A percentile compares a stretch with the other conserved stretches of the same genome.
These are phyloP conservation scores for Trachythela sp. DNA, from an alignment of 64 coral and sea anemone genomes.

Conservation along the genomic window DNA sequence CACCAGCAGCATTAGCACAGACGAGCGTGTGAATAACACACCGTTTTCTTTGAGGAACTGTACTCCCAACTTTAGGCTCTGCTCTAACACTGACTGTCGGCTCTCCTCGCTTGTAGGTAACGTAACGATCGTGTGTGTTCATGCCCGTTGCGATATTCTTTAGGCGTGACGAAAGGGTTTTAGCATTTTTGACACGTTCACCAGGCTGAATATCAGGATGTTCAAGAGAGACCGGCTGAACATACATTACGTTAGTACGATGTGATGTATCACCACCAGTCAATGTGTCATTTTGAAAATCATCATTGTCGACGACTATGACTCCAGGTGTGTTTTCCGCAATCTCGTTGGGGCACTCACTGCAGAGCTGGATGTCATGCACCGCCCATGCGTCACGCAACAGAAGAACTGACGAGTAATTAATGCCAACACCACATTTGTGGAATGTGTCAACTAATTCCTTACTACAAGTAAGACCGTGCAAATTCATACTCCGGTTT, in stretches of 20 bases:
- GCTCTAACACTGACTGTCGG: background rate
- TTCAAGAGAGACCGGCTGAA: background rate
- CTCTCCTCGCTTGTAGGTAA: background rate
- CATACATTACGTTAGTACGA: background rate
- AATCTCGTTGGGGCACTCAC: background rate
- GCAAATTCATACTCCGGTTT: slow-evolving; percentile 1
- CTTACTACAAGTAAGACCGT: background rate
- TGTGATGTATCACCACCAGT: background rate
- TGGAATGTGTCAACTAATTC: slow-evolving; percentile 2
- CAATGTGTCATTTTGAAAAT: slow-evolving; percentile 12
- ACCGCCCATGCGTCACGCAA: background rate
- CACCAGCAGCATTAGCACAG: background rate
- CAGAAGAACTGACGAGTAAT: background rate
- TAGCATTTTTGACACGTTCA: background rate
- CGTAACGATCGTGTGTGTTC: background rate
- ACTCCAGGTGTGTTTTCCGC: slow-evolving; percentile 1
- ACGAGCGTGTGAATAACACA: no score
- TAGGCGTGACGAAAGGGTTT: background rate
- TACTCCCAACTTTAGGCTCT: background rate
- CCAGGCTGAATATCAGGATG: background rate
- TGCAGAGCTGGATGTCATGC: slow-evolving; percentile 7
- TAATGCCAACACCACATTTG: background rate
- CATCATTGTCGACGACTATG: background rate
- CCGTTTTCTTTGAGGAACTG: background rate
- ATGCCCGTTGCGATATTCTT: background rate